phyloP scores from a whole-genome alignment of 2,888 invertebrate genomes.

The Synanthedon myopaeformis region DNA sequence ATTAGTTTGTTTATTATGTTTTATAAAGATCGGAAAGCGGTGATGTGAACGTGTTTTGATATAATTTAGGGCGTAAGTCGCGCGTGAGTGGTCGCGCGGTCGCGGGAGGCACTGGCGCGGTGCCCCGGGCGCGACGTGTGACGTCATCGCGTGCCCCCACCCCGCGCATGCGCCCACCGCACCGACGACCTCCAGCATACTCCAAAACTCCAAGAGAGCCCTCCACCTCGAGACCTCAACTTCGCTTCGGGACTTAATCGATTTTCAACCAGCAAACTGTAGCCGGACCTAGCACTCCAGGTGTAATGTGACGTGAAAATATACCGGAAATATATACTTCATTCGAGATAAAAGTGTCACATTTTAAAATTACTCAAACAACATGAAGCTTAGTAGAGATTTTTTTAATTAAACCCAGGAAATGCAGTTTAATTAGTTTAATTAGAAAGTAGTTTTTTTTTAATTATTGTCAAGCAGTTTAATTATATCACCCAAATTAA shows the following conservation, averaged over 20 bases:
- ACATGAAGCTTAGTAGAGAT: too few relatives aligned
- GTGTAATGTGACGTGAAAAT: constrained; percentile 18
- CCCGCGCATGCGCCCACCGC: constrained; percentile 47
- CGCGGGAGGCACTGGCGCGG: constrained; percentile 60
- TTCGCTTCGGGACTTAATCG: constrained; percentile 63
- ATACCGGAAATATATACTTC: not conserved
- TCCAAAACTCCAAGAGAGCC: constrained; percentile 57
- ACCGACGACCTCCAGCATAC: constrained; percentile 29
- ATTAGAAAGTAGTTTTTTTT: too few relatives aligned
- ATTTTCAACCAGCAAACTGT: constrained; percentile 63
- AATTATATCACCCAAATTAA: too few relatives aligned
- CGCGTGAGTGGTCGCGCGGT: constrained; percentile 59
- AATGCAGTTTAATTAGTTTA: too few relatives aligned
- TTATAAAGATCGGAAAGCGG: constrained; percentile 57
- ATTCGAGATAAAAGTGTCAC: too few relatives aligned
- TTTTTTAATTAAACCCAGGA: too few relatives aligned
- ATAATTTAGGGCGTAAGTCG: constrained; percentile 39
- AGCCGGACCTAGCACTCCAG: constrained; percentile 48
- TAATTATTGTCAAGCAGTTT: too few relatives aligned
- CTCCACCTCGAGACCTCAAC: constrained; percentile 65
- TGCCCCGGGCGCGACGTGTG: constrained; percentile 57
- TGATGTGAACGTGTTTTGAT: constrained; percentile 44
- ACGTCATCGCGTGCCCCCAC: constrained; percentile 56
- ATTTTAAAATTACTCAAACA: too few relatives aligned
- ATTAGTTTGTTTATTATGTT: constrained; percentile 29